Base-by-base conservation (phyloP, 2,888 invertebrate species). In the Lepidochrysops patricia region DNA sequence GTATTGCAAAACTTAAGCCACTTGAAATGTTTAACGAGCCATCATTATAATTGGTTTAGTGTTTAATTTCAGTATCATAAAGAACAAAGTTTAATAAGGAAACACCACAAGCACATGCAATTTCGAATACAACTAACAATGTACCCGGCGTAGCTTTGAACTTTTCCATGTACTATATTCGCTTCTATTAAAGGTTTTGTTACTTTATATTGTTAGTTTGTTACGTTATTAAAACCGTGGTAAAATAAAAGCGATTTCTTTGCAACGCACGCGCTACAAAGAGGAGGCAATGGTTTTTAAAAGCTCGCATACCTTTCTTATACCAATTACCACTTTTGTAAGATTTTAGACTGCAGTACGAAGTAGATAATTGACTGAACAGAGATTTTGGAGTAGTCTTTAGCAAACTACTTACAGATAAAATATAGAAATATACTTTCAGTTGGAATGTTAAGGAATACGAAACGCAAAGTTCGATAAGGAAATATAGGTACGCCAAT, bases 1-100 rank as follows among this genome's bases (percentile, higher is more conserved):
- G 19, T 43, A 43, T 43, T 43, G 43, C 23, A 43, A 43, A 26
- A 52, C 25, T 13, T 5, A 50, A 50, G 13, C 52, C 15, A 52
- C 29, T 54, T 32, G 15, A 32, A 19, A 32, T 32, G 5, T 32
- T 32, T 19, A 54, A 54, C 32, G 32, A 54, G 32, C 54, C 29
- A 29, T 54, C 29, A 54, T 29, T 48, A 58, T 48, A 60, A 62
- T 49, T 52, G 25, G 56, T 34, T 25, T 60, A 54, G 60, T 49
- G 57, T 58, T 60, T 29, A 50, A 52, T 57, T 65, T 62, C 43
- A 62, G 54, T 62, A 63, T 63, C 58, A 63, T 56, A 61, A 62
- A 65, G 60, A 34, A 69, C 65, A 71, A 80, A 82, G 74, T 82
- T 82, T 80, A 82, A 82, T 81, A 80, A 78, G 77, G 75, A 72